phyloP scores from a whole-genome alignment of 2,113 vertebrate genomes.

The Plectropomus leopardus region DNA sequence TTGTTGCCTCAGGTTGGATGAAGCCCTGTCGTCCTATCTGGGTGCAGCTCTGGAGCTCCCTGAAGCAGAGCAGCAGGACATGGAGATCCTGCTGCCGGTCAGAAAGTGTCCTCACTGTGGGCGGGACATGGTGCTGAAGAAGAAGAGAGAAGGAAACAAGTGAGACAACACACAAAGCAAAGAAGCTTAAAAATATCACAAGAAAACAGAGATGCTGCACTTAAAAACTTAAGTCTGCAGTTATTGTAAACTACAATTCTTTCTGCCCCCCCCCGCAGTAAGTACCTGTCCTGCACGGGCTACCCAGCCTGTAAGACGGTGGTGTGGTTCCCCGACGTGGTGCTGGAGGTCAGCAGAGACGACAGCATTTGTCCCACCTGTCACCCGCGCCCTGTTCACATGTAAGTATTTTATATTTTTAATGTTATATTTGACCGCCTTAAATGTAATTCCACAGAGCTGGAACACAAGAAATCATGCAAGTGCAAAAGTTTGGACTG shows the following conservation, averaged over 20 bases:
- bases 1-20: slow-evolving; percentile 87
- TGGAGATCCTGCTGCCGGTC: slow-evolving; percentile 85
- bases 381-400: slow-evolving; percentile 89
- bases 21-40: slow-evolving; percentile 93
- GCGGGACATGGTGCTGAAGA: slow-evolving; percentile 95
- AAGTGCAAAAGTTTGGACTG: neutral
- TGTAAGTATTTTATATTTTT: slow-evolving; percentile 89
- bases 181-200: neutral
- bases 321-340: slow-evolving; percentile 93
- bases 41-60: slow-evolving; percentile 86
- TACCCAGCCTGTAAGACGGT: slow-evolving; percentile 91
- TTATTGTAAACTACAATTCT: neutral
- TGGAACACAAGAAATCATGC: neutral
- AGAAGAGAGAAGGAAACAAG: slow-evolving; percentile 89
- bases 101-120: slow-evolving; percentile 94
- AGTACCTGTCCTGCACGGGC: slow-evolving; percentile 90
- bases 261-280: slow-evolving; percentile 79
- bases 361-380: slow-evolving; percentile 89
- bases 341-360: slow-evolving; percentile 92
- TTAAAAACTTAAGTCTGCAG: too few species aligned
- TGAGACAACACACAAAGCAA: slow-evolving; percentile 68
- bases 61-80: slow-evolving; percentile 86
- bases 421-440: neutral
- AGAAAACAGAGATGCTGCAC: neutral
- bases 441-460: neutral